These are phyloP conservation scores for Heliopora coerulea DNA, from an alignment of 92 coral and sea anemone species.

Conservation along the genomic window DNA sequence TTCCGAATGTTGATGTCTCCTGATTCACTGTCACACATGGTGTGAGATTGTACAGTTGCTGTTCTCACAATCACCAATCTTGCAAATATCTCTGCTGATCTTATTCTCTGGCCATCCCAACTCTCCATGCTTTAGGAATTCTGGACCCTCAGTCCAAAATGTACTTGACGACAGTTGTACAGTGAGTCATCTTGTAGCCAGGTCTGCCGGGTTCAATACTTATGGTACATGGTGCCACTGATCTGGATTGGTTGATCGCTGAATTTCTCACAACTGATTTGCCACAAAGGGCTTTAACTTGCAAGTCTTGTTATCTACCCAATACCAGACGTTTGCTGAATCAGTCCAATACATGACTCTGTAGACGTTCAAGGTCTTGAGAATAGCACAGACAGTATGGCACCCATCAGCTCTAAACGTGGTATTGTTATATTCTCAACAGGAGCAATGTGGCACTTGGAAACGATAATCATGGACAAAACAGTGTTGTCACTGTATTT, in stretches of 20 bases:
- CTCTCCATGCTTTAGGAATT: no score
- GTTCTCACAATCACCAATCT: no score
- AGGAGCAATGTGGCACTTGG: constrained; percentile 35
- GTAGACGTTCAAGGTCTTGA: constrained; percentile 1
- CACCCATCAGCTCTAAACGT: constrained; percentile 44
- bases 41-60: no score
- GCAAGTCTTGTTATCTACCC: constrained; percentile 45
- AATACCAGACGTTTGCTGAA: constrained; percentile 51
- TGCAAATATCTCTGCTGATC: no score
- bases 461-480: constrained; percentile 35
- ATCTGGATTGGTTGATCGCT: constrained; percentile 49
- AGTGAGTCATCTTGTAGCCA: constrained; percentile 18
- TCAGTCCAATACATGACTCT: constrained; percentile 57
- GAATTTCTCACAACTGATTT: constrained; percentile 42
- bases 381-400: constrained; percentile 9
- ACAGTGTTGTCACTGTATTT: constrained; percentile 23
- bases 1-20: constrained; percentile 40
- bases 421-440: constrained; percentile 28
- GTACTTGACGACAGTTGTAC: no score
- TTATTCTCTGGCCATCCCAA: no score
- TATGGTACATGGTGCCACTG: constrained; percentile 8
- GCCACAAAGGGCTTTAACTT: constrained; percentile 39
- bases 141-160: no score
- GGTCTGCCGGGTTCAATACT: constrained; percentile 23
- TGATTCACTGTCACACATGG: no score